Evolutionary conservation across 1,140 invertebrate species (phyloP).

Genomic region (Hermetia illucens): DNA sequence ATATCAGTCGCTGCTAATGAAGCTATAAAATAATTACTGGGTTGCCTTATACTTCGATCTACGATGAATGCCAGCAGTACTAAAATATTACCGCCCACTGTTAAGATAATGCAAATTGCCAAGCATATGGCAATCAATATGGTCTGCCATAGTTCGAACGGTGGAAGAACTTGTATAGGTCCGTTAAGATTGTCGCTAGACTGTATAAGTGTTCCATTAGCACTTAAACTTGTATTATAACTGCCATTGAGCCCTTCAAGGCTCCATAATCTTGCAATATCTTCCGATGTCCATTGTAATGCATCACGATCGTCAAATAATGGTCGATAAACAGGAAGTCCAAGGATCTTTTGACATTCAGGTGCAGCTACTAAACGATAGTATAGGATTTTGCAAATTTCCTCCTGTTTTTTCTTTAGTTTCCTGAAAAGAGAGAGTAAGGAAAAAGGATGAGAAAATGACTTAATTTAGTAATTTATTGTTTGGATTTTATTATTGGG

Average conservation of each 20-base stretch:
- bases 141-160: conserved; percentile 82
- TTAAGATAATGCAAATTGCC: conserved; percentile 78
- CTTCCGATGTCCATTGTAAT: conserved; percentile 3
- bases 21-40: conserved; percentile 98
- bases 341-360: conserved; percentile 42
- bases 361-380: conserved; percentile 39
- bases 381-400: conserved; percentile 48
- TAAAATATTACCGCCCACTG: conserved; percentile 89
- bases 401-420: conserved; percentile 44
- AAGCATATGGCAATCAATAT: conserved; percentile 83
- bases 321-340: conserved; percentile 13
- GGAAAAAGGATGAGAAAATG: not conserved
- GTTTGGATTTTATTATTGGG: not conserved
- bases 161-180: conserved; percentile 51
- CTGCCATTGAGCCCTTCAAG: conserved; percentile 19
- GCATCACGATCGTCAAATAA: conserved; percentile 13
- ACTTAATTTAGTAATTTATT: too few relatives aligned
- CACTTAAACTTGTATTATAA: conserved; percentile 17
- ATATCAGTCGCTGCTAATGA: conserved; percentile 96
- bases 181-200: conserved; percentile 13
- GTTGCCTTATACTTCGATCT: conserved; percentile 92
- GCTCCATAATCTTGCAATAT: too few relatives aligned
- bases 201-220: conserved; percentile 7
- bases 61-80: conserved; percentile 94
- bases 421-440: conserved; percentile 37